Evolutionary conservation across 92 coral and sea anemone species (phyloP), one percentile per base, ranked within the genome.

Genomic region (Ricordea florida): DNA sequence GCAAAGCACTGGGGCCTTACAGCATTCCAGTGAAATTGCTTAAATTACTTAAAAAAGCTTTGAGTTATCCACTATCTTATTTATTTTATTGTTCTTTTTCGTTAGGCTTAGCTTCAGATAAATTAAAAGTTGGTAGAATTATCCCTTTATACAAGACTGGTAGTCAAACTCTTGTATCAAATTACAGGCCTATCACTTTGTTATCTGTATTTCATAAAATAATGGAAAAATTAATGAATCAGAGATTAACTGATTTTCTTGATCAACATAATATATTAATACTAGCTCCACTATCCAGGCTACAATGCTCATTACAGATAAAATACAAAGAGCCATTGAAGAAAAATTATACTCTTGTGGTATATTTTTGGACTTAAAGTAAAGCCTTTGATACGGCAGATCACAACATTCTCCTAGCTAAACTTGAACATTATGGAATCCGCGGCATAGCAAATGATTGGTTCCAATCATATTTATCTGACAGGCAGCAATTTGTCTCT

Each of bases 41-140:
- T 21, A 22, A 0, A 51, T 51, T 51, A 51, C 15, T 51, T 31
- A 51, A 51, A 8, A 51, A n/a, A 2, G 33, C 13, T 23, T 51
- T 51, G 59, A 5, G 35, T 51, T 22, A 51, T 51, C 59, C 59
- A 24, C 13, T 51, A 51, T 51, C 33, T 51, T 51, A 51, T 51
- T 51, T 51, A 51, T 51, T 58, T 30, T 29, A 73, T 44, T 40
- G 35, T 34, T 56, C 69, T 74, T 74, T 53, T 74, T 27, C 35
- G 45, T 29, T n/a, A n/a, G n/a, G n/a, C n/a, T n/a, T n/a, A n/a
- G n/a, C n/a, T n/a, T n/a, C n/a, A n/a, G n/a, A n/a, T n/a, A n/a
- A n/a, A n/a, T n/a, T n/a, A n/a, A n/a, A n/a, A n/a, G n/a, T n/a
- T n/a, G n/a, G n/a, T n/a, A n/a, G n/a, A n/a, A n/a, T n/a, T n/a